Conservation (phyloP, 2,797 vertebrate genomes). For the Dromococcyx pavoninus region DNA sequence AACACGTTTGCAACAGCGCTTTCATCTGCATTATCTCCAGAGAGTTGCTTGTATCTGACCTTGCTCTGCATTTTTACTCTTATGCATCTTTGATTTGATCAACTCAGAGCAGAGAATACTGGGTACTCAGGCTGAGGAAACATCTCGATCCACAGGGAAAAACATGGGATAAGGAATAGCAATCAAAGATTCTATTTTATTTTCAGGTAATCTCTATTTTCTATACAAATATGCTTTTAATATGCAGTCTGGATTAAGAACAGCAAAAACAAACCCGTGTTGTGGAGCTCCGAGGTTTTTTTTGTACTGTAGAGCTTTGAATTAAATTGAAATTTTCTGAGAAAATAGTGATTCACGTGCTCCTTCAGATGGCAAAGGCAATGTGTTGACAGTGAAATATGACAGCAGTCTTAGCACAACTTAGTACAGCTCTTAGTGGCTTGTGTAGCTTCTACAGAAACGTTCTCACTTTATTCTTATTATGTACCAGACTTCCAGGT, state of each 20-base stretch:
- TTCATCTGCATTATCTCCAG: neutral
- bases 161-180: neutral
- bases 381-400: neutral
- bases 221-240: neutral
- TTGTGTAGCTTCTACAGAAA: neutral
- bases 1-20: neutral
- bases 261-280: neutral
- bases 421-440: neutral
- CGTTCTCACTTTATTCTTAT: neutral
- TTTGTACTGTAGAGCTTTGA: neutral
- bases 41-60: neutral
- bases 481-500: neutral
- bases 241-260: neutral
- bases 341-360: neutral
- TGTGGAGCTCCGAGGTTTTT: neutral
- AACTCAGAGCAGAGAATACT: neutral
- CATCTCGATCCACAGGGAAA: neutral
- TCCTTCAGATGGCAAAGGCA: neutral
- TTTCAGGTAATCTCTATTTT: neutral
- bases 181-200: neutral
- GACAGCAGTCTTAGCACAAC: too few relatives aligned
- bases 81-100: neutral
- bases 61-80: constrained; percentile 19
- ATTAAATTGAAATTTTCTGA: neutral
- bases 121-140: neutral